These are phyloP conservation scores for Atrichornis clamosus DNA, from an alignment of 2,113 vertebrate species.

Conservation along the genomic window DNA sequence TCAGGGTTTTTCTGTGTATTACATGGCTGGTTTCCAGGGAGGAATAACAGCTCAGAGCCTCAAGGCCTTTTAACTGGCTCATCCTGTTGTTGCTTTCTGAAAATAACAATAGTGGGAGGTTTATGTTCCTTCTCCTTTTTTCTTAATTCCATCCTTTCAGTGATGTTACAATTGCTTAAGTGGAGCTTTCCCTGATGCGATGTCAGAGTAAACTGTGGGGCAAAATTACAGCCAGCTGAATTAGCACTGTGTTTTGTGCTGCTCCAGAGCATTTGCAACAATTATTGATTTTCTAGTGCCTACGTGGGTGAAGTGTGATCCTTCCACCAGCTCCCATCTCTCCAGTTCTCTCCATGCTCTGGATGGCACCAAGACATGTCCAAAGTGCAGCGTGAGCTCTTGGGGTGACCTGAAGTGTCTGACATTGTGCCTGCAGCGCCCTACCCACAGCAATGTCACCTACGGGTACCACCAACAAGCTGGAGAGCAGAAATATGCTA, in stretches of 20 bases:
- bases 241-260: background rate
- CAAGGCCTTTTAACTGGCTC: slow-evolving; percentile 4
- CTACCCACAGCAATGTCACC: background rate
- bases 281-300: background rate
- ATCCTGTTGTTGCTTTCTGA: slow-evolving; percentile 31
- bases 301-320: background rate
- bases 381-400: background rate
- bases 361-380: background rate
- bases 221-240: background rate
- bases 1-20: background rate
- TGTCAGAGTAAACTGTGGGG: background rate
- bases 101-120: slow-evolving; percentile 49
- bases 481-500: background rate
- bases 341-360: background rate
- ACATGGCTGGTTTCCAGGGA: background rate
- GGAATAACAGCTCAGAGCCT: background rate
- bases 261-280: background rate
- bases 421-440: background rate
- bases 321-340: background rate
- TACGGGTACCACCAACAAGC: accelerated
- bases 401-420: background rate
- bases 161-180: slow-evolving; percentile 62
- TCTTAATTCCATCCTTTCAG: slow-evolving; percentile 55
- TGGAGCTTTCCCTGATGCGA: background rate
- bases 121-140: slow-evolving; percentile 63